Percentiles rank a stretch among this genome's conserved stretches.
Conservation (phyloP, 2,113 vertebrate genomes). For the Carettochelys insculpta region DNA sequence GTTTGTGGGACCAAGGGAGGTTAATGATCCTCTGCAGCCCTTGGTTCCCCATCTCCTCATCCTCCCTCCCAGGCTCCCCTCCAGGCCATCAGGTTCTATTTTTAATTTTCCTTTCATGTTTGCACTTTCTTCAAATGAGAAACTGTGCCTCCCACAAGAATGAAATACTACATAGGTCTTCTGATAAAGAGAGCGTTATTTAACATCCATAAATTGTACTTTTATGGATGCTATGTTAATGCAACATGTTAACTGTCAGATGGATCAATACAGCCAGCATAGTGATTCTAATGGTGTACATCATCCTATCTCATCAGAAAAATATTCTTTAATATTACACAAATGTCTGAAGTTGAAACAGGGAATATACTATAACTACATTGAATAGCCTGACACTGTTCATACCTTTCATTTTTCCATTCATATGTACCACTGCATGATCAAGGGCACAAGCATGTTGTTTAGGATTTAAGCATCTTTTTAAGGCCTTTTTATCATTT, state of each 20-base stretch:
- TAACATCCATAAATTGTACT: conserved; percentile 3
- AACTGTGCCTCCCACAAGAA: background rate
- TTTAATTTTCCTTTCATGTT: conserved; percentile 11
- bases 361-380: background rate
- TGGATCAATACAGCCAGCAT: background rate
- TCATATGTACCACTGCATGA: background rate
- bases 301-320: background rate
- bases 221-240: background rate
- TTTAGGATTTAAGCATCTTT: background rate
- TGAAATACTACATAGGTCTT: background rate
- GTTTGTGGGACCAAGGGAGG: too few relatives aligned
- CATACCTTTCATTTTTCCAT: background rate
- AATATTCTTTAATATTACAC: background rate
- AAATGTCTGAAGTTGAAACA: background rate
- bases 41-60: too few relatives aligned
- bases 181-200: conserved; percentile 36
- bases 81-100: too few relatives aligned
- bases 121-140: background rate
- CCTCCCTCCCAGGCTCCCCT: too few relatives aligned
- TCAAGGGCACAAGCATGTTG: background rate
- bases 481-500: background rate
- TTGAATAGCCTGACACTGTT: background rate
- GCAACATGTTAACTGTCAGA: background rate
- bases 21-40: too few relatives aligned
- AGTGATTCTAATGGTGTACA: conserved; percentile 5